Conservation (phyloP, 2,888 invertebrate genomes). For the Hemicrepidius hirtus region DNA sequence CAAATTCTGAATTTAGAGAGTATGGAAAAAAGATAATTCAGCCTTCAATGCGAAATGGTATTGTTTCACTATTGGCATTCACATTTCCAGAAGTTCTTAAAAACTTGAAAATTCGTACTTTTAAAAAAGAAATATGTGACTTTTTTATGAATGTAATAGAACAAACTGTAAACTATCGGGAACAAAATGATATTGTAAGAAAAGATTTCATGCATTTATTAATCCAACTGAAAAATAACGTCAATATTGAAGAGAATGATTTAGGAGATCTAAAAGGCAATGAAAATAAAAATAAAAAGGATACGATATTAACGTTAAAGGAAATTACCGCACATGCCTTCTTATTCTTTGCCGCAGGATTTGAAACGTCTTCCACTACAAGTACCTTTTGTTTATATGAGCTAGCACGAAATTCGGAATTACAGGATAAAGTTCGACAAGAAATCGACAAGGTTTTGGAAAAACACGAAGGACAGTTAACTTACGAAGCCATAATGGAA, state of each 20-base stretch:
- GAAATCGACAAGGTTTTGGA: constrained; percentile 63
- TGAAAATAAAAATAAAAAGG: not conserved
- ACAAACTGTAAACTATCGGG: constrained; percentile 71
- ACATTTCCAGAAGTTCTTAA: constrained; percentile 55
- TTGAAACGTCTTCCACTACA: constrained; percentile 70
- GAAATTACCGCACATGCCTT: constrained; percentile 65
- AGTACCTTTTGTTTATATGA: constrained; percentile 74
- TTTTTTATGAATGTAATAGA: constrained; percentile 72
- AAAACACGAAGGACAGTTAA: constrained; percentile 61
- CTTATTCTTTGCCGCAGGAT: constrained; percentile 70
- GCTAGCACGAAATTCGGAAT: constrained; percentile 66
- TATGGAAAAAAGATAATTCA: constrained; percentile 59
- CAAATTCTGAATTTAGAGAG: constrained; percentile 71
- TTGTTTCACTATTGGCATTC: constrained; percentile 40
- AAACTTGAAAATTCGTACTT: constrained; percentile 57
- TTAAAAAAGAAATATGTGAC: constrained; percentile 60
- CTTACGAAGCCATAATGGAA: constrained; percentile 66
- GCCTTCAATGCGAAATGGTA: constrained; percentile 44
- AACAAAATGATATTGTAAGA: constrained; percentile 70
- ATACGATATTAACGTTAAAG: constrained; percentile 53
- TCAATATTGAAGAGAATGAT: constrained; percentile 54
- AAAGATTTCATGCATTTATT: constrained; percentile 76
- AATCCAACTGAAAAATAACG: constrained; percentile 71
- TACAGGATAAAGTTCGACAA: constrained; percentile 65
- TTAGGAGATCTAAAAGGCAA: constrained; percentile 31